phyloP scores from a whole-genome alignment of 2,888 invertebrate genomes.

The Hydrotaea diabolus region DNA sequence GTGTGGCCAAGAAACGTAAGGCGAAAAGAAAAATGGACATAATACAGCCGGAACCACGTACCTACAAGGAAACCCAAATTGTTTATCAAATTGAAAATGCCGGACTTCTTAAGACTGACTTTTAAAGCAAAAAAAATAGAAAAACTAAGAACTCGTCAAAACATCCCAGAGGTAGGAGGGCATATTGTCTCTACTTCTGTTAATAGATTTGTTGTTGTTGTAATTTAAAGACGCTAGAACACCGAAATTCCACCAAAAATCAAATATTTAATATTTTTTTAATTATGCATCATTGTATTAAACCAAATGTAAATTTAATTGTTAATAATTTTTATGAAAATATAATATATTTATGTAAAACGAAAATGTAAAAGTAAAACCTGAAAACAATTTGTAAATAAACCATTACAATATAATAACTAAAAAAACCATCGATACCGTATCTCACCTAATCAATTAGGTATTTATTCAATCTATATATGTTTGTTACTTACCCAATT shows the following conservation, averaged over 20 bases:
- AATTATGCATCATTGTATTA: slow-evolving; percentile 26
- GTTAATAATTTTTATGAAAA: slow-evolving; percentile 55
- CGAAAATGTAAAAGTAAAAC: slow-evolving; percentile 17
- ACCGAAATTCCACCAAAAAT: slow-evolving; percentile 65
- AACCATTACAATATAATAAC: background rate
- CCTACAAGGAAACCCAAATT: slow-evolving; percentile 92
- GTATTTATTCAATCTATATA: too few species aligned
- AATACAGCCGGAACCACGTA: slow-evolving; percentile 90
- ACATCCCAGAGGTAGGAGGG: background rate
- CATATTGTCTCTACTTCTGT: background rate
- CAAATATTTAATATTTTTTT: slow-evolving; percentile 52
- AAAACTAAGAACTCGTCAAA: background rate
- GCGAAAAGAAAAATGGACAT: slow-evolving; percentile 83
- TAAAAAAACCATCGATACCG: too few species aligned
- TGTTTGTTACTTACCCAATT: slow-evolving; percentile 85
- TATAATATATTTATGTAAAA: slow-evolving; percentile 40
- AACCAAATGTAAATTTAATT: slow-evolving; percentile 40
- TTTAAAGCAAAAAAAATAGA: slow-evolving; percentile 77
- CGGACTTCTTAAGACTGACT: slow-evolving; percentile 90
- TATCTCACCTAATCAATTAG: too few species aligned
- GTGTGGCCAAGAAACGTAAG: slow-evolving; percentile 82
- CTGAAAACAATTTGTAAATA: slow-evolving; percentile 19
- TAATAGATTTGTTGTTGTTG: slow-evolving; percentile 31
- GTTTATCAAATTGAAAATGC: slow-evolving; percentile 92
- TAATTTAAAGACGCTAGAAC: slow-evolving; percentile 66